Conservation (phyloP, 2,113 vertebrate species). For the Motacilla tschutschensis region DNA sequence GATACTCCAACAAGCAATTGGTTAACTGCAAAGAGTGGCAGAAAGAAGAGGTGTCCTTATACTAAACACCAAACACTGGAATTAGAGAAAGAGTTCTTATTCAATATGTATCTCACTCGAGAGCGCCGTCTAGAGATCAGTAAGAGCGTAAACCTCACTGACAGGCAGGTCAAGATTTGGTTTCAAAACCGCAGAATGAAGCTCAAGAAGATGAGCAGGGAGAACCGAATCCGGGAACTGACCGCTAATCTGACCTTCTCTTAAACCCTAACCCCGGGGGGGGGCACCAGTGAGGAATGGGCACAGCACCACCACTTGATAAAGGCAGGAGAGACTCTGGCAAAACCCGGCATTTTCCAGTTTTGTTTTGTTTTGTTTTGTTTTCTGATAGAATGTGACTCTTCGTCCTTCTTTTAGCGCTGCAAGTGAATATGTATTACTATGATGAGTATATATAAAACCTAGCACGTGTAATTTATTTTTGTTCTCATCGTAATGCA, state of each 20-base stretch:
- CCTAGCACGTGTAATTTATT: constrained; percentile 86
- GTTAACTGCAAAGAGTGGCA: constrained; percentile 96
- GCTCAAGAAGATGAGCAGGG: constrained; percentile 99
- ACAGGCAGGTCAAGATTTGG: constrained; percentile 99
- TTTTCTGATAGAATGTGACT: constrained; percentile 90
- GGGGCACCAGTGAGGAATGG: constrained; percentile 57
- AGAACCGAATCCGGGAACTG: constrained; percentile 98
- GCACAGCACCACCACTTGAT: constrained; percentile 67
- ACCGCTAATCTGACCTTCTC: constrained; percentile 98
- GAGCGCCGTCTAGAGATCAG: constrained; percentile 99
- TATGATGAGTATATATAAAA: constrained; percentile 72
- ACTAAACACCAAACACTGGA: constrained; percentile 99
- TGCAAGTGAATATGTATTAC: constrained; percentile 85
- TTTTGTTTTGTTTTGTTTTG: constrained; percentile 46
- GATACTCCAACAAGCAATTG: constrained; percentile 94
- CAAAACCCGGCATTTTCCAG: constrained; percentile 73
- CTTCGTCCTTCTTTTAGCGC: constrained; percentile 81
- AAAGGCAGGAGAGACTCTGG: constrained; percentile 76
- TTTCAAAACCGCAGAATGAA: constrained; percentile 99
- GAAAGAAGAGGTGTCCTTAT: constrained; percentile 98
- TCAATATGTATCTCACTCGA: constrained; percentile 99
- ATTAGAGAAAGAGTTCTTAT: constrained; percentile 99
- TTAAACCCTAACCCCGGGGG: constrained; percentile 76
- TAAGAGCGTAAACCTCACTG: constrained; percentile 98
- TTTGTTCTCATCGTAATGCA: constrained; percentile 83